Conservation (phyloP, 2,113 vertebrate species). For the Bubo bubo region DNA sequence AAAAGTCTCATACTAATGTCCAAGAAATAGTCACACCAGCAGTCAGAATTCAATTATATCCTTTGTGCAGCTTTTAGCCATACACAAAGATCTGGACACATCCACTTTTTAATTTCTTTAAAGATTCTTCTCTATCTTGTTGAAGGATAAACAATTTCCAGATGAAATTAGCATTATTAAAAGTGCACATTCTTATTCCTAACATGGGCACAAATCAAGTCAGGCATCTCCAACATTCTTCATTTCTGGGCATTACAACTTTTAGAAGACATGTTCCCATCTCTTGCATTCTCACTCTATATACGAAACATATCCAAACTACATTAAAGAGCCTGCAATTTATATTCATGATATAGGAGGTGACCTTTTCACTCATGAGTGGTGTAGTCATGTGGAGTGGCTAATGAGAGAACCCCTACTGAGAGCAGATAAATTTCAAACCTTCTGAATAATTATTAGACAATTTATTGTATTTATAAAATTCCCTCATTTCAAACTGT, state of each 20-base stretch:
- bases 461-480: slow-evolving; percentile 55
- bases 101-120: neutral
- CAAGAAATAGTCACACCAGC: neutral
- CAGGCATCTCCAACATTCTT: neutral
- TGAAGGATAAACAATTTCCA: slow-evolving; percentile 44
- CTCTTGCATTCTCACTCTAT: slow-evolving; percentile 49
- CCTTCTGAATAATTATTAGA: slow-evolving; percentile 62
- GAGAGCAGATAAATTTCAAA: slow-evolving; percentile 6
- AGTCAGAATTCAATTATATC: neutral
- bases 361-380: slow-evolving; percentile 64
- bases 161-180: neutral
- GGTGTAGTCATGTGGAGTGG: slow-evolving; percentile 21
- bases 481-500: slow-evolving; percentile 41
- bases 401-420: slow-evolving; percentile 13
- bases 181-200: neutral
- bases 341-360: slow-evolving; percentile 58
- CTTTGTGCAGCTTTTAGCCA: neutral
- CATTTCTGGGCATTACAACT: slow-evolving; percentile 2
- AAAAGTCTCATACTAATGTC: neutral
- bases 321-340: slow-evolving; percentile 42
- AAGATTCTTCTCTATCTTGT: neutral
- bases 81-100: neutral
- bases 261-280: slow-evolving; percentile 23
- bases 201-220: neutral
- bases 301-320: slow-evolving; percentile 34